Percentiles rank a stretch among this genome's conserved stretches.
These are phyloP conservation scores for Amphiprion percula DNA, from an alignment of 2,113 vertebrate species.

Conservation along the genomic window DNA sequence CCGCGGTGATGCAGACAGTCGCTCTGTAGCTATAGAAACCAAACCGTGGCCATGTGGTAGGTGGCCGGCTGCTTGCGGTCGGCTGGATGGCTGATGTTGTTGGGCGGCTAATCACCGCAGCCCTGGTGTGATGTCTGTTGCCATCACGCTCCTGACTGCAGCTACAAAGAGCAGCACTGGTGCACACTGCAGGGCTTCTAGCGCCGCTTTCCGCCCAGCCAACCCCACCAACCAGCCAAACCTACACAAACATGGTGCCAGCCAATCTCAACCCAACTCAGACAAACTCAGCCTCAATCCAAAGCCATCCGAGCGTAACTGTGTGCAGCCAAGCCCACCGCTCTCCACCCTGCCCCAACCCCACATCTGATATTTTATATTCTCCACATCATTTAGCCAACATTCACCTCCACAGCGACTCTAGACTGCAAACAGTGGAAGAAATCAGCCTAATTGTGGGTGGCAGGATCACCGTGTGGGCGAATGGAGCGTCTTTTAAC, in stretches of 20 bases:
- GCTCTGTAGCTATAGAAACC: slow-evolving; percentile 71
- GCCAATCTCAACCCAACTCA: slow-evolving; percentile 75
- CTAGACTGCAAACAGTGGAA: slow-evolving; percentile 52
- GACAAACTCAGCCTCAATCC: slow-evolving; percentile 65
- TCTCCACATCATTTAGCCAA: slow-evolving; percentile 36
- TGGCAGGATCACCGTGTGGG: slow-evolving; percentile 57
- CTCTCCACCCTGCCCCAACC: slow-evolving; percentile 64
- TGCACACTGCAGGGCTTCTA: slow-evolving; percentile 39
- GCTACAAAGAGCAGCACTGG: slow-evolving; percentile 52
- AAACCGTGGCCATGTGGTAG: slow-evolving; percentile 67
- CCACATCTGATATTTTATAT: slow-evolving; percentile 66
- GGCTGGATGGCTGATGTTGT: slow-evolving; percentile 49
- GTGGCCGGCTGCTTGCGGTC: slow-evolving; percentile 63
- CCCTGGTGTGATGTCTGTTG: slow-evolving; percentile 75
- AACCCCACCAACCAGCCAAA: slow-evolving; percentile 45
- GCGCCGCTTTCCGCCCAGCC: slow-evolving; percentile 36
- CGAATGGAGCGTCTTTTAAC: slow-evolving; percentile 15
- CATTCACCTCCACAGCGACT: slow-evolving; percentile 6
- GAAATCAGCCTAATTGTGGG: slow-evolving; percentile 55
- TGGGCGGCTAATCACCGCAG: slow-evolving; percentile 57
- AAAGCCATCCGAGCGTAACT: slow-evolving; percentile 68
- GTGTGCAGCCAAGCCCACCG: slow-evolving; percentile 61
- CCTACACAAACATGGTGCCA: slow-evolving; percentile 75
- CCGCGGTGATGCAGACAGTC: slow-evolving; percentile 71
- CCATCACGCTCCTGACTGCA: slow-evolving; percentile 54